These are phyloP conservation scores for Mesocricetus auratus DNA, from an alignment of 2,113 vertebrate genomes.

Conservation along the genomic window DNA sequence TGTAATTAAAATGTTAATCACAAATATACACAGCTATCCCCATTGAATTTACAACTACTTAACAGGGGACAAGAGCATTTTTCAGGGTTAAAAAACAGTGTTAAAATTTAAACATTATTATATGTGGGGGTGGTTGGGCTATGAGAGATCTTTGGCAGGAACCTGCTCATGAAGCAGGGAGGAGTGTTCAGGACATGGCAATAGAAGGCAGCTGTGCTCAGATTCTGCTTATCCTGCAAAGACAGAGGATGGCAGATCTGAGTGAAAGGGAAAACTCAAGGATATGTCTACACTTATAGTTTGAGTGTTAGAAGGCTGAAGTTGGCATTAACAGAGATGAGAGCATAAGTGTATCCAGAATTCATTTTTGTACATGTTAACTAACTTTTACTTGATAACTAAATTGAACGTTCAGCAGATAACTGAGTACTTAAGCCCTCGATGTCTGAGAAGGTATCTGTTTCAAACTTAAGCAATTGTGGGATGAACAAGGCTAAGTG, in stretches of 20 bases:
- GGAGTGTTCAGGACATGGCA: not conserved
- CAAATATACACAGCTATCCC: not conserved
- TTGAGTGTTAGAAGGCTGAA: not conserved
- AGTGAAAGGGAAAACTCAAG: not conserved
- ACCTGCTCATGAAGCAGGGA: not conserved
- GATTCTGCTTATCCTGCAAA: not conserved
- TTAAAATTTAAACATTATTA: not conserved
- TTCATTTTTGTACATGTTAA: not conserved
- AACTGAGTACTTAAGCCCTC: not conserved
- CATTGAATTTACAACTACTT: conserved; percentile 37
- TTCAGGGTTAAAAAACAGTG: not conserved
- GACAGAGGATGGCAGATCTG: not conserved
- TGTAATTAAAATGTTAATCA: conserved; percentile 32
- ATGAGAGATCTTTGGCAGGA: not conserved
- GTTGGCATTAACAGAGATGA: not conserved
- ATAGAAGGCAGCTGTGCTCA: not conserved
- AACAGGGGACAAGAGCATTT: conserved; percentile 40
- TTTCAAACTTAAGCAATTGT: not conserved
- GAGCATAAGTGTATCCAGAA: not conserved
- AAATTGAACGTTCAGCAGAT: not conserved
- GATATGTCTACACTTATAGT: not conserved
- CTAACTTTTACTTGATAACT: not conserved
- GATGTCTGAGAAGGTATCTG: not conserved
- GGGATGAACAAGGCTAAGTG: not conserved
- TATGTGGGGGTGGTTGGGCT: no score